These are phyloP conservation scores for Chaetodon trifascialis DNA, from an alignment of 2,113 vertebrate species.

Conservation along the genomic window DNA sequence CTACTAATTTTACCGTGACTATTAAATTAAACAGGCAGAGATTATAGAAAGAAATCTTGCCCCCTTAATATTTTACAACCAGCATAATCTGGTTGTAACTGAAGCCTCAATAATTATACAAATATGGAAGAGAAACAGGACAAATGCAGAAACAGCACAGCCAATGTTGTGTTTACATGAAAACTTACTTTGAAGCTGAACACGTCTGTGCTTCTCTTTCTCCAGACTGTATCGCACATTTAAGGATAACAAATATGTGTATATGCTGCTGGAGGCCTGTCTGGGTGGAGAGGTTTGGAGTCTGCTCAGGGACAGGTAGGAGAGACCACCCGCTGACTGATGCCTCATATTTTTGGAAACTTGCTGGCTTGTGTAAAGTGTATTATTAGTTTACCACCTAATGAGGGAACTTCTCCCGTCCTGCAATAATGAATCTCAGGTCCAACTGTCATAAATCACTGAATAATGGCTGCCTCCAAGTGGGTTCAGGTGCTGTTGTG, in stretches of 20 bases:
- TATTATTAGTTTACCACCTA: not conserved
- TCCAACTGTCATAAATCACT: not conserved
- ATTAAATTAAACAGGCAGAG: not conserved
- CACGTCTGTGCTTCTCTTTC: not conserved
- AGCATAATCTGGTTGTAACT: not conserved
- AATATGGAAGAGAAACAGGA: not conserved
- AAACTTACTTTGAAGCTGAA: not conserved
- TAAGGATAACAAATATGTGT: slow-evolving; percentile 83
- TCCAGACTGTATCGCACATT: slow-evolving; percentile 83
- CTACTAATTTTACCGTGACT: not conserved
- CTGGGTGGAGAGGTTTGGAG: slow-evolving; percentile 86
- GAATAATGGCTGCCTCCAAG: not conserved
- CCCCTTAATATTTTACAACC: not conserved
- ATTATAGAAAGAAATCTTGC: not conserved
- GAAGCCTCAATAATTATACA: not conserved
- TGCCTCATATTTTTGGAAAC: not conserved
- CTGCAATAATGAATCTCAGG: not conserved
- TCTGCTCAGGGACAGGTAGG: slow-evolving; percentile 84
- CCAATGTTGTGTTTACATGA: not conserved
- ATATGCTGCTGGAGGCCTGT: slow-evolving; percentile 86
- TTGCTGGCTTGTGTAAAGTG: not conserved
- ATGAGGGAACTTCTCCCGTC: not conserved
- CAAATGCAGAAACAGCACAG: not conserved
- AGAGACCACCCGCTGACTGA: not conserved
- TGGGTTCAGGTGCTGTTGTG: not conserved